Conservation (phyloP, 2,797 vertebrate species). For the Aldrovandia affinis region DNA sequence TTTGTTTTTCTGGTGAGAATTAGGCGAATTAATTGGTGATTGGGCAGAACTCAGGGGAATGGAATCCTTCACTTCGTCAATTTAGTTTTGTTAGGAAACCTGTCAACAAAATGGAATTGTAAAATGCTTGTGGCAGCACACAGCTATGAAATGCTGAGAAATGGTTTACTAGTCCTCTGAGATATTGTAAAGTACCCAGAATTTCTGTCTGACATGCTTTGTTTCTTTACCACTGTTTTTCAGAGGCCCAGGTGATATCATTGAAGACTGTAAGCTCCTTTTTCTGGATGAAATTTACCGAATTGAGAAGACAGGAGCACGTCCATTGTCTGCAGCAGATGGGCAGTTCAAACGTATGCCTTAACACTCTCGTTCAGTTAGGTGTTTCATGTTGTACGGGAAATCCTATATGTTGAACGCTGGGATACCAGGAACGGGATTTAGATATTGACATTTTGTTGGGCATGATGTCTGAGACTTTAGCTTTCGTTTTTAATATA, state of each 20-base stretch:
- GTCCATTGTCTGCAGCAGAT: slow-evolving; percentile 84
- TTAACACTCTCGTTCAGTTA: neutral
- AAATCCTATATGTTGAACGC: neutral
- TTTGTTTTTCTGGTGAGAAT: no score
- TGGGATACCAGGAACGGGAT: neutral
- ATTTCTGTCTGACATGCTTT: slow-evolving; percentile 12
- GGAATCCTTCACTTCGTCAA: neutral
- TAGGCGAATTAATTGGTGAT: no score
- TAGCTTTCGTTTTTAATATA: neutral
- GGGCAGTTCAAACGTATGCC: slow-evolving; percentile 94
- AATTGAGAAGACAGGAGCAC: slow-evolving; percentile 89
- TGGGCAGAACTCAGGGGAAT: neutral
- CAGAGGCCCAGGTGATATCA: slow-evolving; percentile 87
- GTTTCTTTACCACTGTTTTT: slow-evolving; percentile 55
- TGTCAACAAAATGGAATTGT: neutral
- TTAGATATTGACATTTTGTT: neutral
- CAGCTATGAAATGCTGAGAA: neutral
- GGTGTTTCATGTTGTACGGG: neutral
- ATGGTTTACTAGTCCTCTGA: neutral
- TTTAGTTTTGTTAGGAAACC: neutral
- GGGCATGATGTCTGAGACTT: neutral
- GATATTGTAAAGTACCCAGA: neutral
- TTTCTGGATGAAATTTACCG: slow-evolving; percentile 97
- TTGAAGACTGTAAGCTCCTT: slow-evolving; percentile 90
- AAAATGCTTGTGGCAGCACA: neutral